Base-by-base conservation (phyloP, 2,888 invertebrate genomes). In the Acanthosepion pharaonis region DNA sequence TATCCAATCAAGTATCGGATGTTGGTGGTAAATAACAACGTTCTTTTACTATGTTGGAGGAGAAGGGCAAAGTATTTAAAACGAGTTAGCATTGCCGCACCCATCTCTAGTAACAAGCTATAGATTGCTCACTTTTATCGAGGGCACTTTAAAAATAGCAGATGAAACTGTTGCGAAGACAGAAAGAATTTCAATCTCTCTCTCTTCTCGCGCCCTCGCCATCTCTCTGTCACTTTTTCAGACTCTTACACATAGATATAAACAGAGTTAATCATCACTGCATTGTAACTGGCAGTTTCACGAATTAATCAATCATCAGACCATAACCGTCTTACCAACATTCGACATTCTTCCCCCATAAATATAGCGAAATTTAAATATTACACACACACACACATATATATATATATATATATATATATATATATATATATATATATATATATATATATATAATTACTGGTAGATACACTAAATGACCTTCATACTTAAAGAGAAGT, bases 1-100 rank as follows among this genome's bases (percentile, higher is more conserved):
- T 78, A 78, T 78, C 78, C 78, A 78, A 78, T 78, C 78, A 78
- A 78, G 15, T 15, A 78, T 78, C 33, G n/a, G 78, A 78, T 9
- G 78, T 33, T 78, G 78, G 78, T 78, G 78, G 78, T 78, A 33
- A 15, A 33, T 78, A 4, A 11, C n/a, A 78, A 78, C n/a, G n/a
- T 15, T 78, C n/a, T 78, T 33, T 78, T n/a, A 78, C 33, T 15
- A 78, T 11, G 11, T 9, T 33, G 78, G n/a, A 78, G 11, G 33
- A n/a, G n/a, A 78, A n/a, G 78, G n/a, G 78, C 78, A 78, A 33
- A 78, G n/a, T n/a, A 78, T 78, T 78, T 78, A 78, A 78, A 78
- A 78, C 33, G 78, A 78, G 8, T n/a, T 15, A n/a, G n/a, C 18
- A n/a, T 33, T n/a, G n/a, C n/a, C 78, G 3, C n/a, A n/a, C 15